Base-by-base conservation (phyloP, 2,888 invertebrate genomes). In the Conistra vaccinii region DNA sequence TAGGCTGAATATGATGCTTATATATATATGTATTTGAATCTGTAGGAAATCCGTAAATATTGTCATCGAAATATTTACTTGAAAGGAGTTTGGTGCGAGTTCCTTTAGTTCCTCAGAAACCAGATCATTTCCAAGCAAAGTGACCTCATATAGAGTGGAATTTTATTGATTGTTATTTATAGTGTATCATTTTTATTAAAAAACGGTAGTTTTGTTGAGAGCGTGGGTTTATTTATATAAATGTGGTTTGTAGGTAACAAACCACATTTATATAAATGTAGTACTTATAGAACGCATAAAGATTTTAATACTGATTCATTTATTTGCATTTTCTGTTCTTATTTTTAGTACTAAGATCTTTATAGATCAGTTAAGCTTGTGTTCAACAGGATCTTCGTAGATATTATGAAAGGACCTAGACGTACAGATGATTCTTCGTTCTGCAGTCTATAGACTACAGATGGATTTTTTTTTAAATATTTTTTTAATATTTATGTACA, bases 61-160 rank as follows among this genome's bases (percentile, higher is more conserved):
- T 45, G 7, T 32, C 9, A 26, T 51, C 61, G 1, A 29, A 62
- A 55, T 26, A 3, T 57, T 66, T 55, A 10, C 9, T 61, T 32
- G 1, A 60, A 39, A 62, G 14, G 62, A 81, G 3, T 63, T 60
- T 10, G 1, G n/a, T 26, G 6, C n/a, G 86, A 84, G 80, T 74
- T 68, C 55, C 17, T 7, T 12, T 69, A 35, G 85, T 84, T 61
- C 5, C 70, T 51, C 78, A 29, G n/a, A 67, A 68, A 77, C 63
- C 39, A 39, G 45, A 55, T 60, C 32, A 57, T 55, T 60, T 65
- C 45, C 66, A 55, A 69, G 35, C n/a, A 72, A 53, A 35, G 7
- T 39, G 35, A 9, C 35, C 35, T 48, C 12, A 12, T n/a, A 26
- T 26, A 62, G 39, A 71, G 32, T 61, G 72, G n/a, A 48, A 80